A percentile compares a stretch with the other conserved stretches of the same genome.
Evolutionary conservation across 2,797 vertebrate genomes (phyloP).

Genomic region (Balearica regulorum): DNA sequence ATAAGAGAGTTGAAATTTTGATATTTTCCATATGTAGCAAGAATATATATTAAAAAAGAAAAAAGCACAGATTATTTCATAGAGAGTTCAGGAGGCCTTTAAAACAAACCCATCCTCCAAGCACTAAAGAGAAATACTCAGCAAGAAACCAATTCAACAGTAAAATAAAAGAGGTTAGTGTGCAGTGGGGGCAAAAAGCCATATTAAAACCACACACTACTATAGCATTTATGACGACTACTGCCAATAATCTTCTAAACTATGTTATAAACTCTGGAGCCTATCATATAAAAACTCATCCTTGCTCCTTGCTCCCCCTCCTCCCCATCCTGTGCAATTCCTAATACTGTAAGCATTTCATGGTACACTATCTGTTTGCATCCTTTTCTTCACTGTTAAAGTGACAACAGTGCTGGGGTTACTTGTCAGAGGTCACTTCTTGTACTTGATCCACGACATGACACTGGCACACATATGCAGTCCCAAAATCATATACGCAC

Average conservation of each 20-base stretch:
- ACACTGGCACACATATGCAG: background rate
- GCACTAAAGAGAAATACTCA: slow-evolving; percentile 11
- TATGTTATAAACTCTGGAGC: background rate
- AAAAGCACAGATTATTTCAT: background rate
- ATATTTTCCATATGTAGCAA: slow-evolving; percentile 56
- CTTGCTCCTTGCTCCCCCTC: background rate
- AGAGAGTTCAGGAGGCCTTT: slow-evolving; percentile 40
- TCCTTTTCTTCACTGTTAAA: background rate
- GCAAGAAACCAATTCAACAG: background rate
- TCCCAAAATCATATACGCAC: background rate
- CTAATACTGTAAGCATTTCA: background rate
- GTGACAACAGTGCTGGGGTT: background rate
- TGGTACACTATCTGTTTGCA: background rate
- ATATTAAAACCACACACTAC: background rate
- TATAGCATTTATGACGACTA: background rate
- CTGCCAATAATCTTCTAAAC: background rate
- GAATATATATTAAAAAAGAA: background rate
- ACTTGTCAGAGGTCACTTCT: background rate
- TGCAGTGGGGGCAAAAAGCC: background rate
- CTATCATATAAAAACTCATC: background rate
- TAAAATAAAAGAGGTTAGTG: background rate
- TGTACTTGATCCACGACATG: background rate
- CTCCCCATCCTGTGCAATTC: background rate
- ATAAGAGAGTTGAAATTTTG: slow-evolving; percentile 53
- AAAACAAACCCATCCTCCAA: slow-evolving; percentile 17